Evolutionary conservation across 2,888 invertebrate species (phyloP), one percentile per base, ranked within the genome.

Genomic region (Amphiduros pacificus): DNA sequence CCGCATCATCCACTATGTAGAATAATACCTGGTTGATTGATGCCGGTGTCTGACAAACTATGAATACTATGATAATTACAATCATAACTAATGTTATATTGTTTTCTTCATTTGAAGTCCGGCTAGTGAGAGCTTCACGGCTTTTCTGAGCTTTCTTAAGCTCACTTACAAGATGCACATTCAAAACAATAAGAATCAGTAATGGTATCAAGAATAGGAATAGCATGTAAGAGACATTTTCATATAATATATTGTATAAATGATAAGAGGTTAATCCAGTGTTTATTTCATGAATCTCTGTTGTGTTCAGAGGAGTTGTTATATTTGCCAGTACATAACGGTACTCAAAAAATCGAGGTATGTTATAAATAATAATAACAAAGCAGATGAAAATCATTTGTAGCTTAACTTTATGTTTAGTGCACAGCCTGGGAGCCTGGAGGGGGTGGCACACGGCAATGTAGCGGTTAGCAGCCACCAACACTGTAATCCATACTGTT

Each of bases 41-140:
- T 26, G 68, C 70, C 20, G 70, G 70, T 20, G 68, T 69, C 55
- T 70, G 67, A 55, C 68, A 70, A 29, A 70, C 60, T 26, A 69
- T 69, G 57, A 69, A 70, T 28, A 67, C 61, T 2, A 69, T 51
- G 36, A 70, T 69, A 55, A 70, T 69, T 57, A 70, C 56, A 48
- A 70, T 64, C 68, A 70, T 67, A 27, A 70, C 68, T 48, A 69
- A 55, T 0, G 68, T 70, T 56, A 69, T 65, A 64, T 70, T 70
- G 63, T 69, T 65, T 60, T 70, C 70, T 27, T 69, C 68, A 17
- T 41, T 36, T 52, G 55, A 62, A 5, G 52, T 22, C 11, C 66
- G 55, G 9, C 61, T 55, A 14, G 58, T 36, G 32, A 69, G n/a
- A 11, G 67, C 54, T 59, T 60, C 55, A 3, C 69, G 61, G 27